Conservation (phyloP, 2,113 vertebrate species). For the Rousettus leschenaultii region DNA sequence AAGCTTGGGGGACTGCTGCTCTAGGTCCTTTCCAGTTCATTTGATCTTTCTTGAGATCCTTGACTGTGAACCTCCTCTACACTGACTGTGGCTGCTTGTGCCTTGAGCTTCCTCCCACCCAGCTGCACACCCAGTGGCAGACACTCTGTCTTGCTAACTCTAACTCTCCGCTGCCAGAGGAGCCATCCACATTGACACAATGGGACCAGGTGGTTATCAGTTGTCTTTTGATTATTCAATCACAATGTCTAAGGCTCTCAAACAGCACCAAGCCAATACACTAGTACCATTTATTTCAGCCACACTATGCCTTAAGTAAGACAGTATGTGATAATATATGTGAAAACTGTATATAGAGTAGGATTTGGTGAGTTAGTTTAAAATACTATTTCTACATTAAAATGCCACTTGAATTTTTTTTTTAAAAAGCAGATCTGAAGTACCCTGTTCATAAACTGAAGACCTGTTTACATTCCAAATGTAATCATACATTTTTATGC, state of each 20-base stretch:
- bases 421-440: neutral
- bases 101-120: neutral
- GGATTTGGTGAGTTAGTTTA: neutral
- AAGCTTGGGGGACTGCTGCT: neutral
- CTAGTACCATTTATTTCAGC: neutral
- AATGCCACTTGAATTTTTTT: neutral
- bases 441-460: constrained; percentile 16
- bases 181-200: neutral
- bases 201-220: neutral
- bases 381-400: neutral
- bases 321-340: neutral
- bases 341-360: neutral
- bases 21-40: neutral
- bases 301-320: neutral
- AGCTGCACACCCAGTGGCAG: neutral
- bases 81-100: neutral
- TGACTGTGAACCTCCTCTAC: neutral
- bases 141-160: neutral
- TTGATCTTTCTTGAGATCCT: neutral
- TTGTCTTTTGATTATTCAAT: neutral
- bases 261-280: neutral
- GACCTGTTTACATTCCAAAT: neutral
- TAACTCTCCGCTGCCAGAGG: neutral
- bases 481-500: neutral
- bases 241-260: neutral